These are phyloP conservation scores for Miopithecus talapoin DNA, from an alignment of 2,797 vertebrate genomes.

Conservation along the genomic window DNA sequence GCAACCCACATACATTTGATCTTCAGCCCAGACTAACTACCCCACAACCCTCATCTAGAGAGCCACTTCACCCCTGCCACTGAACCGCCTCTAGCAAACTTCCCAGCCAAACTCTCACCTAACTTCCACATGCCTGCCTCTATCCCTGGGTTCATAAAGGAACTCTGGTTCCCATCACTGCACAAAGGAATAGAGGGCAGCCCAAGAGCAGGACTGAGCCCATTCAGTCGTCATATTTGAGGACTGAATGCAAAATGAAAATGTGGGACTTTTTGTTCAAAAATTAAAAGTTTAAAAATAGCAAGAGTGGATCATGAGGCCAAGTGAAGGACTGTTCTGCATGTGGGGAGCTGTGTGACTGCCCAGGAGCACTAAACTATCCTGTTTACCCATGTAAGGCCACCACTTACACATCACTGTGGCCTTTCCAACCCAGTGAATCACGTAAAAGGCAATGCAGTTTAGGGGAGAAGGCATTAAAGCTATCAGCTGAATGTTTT, in stretches of 20 bases:
- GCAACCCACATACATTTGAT: background rate
- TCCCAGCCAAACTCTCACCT: background rate
- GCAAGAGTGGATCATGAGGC: background rate
- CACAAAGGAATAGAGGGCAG: background rate
- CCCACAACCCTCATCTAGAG: background rate
- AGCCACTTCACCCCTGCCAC: background rate
- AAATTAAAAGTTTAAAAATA: conserved; percentile 22
- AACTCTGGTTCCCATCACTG: background rate
- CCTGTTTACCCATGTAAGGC: background rate
- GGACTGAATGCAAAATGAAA: background rate
- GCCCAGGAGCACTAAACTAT: background rate
- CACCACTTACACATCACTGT: background rate
- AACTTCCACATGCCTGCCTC: background rate
- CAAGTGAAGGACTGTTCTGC: background rate
- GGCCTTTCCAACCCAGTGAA: background rate
- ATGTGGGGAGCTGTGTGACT: background rate
- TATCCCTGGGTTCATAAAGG: background rate
- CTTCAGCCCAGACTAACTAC: background rate
- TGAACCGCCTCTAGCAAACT: background rate
- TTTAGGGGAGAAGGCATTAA: background rate
- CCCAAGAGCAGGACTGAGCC: background rate
- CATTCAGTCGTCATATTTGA: background rate
- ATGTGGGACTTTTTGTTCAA: background rate
- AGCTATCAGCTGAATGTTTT: background rate
- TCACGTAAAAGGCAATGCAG: background rate